Conservation (phyloP, 2,113 vertebrate species). For the Lates calcarifer region DNA sequence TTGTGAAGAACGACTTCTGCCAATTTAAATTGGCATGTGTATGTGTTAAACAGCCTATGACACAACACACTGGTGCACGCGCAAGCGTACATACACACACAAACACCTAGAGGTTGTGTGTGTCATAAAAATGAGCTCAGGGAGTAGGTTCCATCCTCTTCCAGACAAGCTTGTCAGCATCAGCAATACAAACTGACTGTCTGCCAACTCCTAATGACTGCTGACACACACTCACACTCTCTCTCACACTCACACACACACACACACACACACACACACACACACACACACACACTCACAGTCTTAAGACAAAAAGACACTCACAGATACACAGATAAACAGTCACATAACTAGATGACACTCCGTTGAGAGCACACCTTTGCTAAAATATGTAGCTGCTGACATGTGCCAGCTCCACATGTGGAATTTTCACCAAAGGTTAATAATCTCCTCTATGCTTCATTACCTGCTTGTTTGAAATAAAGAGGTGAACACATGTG, state of each 20-base stretch:
- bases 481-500: not conserved
- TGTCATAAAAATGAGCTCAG: constrained; percentile 62
- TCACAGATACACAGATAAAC: constrained; percentile 32
- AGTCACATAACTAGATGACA: constrained; percentile 21
- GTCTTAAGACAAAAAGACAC: constrained; percentile 21
- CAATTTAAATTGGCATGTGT: constrained; percentile 47
- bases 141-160: constrained; percentile 52
- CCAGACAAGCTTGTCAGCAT: constrained; percentile 68
- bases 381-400: not conserved
- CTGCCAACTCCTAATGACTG: constrained; percentile 68
- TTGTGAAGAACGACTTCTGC: constrained; percentile 32
- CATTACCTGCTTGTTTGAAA: constrained; percentile 25
- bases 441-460: constrained; percentile 3
- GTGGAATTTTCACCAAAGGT: constrained; percentile 17
- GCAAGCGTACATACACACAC: constrained; percentile 27
- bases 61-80: constrained; percentile 27
- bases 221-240: constrained; percentile 48
- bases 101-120: constrained; percentile 25
- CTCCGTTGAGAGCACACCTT: constrained; percentile 13
- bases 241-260: not conserved
- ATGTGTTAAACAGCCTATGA: constrained; percentile 46
- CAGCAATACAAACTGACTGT: constrained; percentile 64
- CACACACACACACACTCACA: not conserved
- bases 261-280: constrained; percentile 37
- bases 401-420: constrained; percentile 6